phyloP scores from a whole-genome alignment of 35 echinoderm and acorn worm species.

The Holothuria glaberrima region DNA sequence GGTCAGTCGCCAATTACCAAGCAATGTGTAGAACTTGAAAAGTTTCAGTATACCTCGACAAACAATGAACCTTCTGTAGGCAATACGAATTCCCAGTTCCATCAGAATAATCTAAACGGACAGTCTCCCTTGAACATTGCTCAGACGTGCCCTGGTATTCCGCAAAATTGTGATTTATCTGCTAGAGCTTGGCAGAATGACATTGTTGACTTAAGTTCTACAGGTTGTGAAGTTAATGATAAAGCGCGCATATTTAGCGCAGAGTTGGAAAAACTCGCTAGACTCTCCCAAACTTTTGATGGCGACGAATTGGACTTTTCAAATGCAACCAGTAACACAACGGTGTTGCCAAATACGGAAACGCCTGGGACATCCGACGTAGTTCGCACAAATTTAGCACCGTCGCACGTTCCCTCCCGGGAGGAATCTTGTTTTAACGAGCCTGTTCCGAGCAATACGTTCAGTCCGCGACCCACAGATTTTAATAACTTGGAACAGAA shows the following conservation, averaged over 20 bases:
- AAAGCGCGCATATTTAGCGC: slow-evolving; percentile 83
- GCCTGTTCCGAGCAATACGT: not conserved
- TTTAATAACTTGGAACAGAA: not conserved
- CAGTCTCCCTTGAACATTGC: not conserved
- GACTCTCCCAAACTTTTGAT: slow-evolving; percentile 74
- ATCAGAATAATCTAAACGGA: not conserved
- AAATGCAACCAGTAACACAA: not conserved
- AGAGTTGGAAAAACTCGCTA: slow-evolving; percentile 95
- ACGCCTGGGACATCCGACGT: slow-evolving; percentile 10
- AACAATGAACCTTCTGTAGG: not conserved
- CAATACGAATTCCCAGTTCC: not conserved
- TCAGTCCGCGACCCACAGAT: slow-evolving; percentile 8
- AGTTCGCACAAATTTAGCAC: not conserved
- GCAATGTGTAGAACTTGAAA: not conserved
- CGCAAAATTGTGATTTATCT: slow-evolving; percentile 15
- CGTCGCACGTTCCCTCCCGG: not conserved
- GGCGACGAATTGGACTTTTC: slow-evolving; percentile 62
- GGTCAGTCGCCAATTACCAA: slow-evolving; percentile 4
- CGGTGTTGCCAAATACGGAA: not conserved
- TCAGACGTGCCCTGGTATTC: not conserved
- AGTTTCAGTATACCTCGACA: slow-evolving; percentile 22
- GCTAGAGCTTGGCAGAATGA: slow-evolving; percentile 37
- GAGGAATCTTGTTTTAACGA: slow-evolving; percentile 34
- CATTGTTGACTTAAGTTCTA: slow-evolving; percentile 28
- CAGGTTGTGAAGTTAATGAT: slow-evolving; percentile 10